phyloP scores from a whole-genome alignment of 2,113 vertebrate genomes.

The Cervus canadensis region DNA sequence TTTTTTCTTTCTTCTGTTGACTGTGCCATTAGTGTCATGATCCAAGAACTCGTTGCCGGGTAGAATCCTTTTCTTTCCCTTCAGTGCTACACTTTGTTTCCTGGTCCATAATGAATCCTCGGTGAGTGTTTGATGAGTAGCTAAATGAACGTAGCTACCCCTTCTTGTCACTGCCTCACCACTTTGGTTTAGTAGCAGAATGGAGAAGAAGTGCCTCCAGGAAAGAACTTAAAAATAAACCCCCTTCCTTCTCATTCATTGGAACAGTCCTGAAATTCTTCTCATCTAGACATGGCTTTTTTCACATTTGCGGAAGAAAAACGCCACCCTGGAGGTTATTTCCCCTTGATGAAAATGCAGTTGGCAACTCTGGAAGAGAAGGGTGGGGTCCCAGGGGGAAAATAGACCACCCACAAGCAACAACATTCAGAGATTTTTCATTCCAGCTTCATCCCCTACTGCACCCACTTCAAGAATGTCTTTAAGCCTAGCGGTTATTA shows the following conservation, averaged over 20 bases:
- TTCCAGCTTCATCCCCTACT: slow-evolving; percentile 25
- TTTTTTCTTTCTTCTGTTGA: background rate
- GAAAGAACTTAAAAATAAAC: background rate
- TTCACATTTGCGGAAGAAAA: background rate
- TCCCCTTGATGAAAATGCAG: background rate
- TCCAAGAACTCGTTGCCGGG: background rate
- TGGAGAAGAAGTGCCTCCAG: background rate
- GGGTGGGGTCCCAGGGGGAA: background rate
- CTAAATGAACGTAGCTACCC: background rate
- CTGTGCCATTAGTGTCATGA: background rate
- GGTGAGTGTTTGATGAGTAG: background rate
- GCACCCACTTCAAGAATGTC: slow-evolving; percentile 58
- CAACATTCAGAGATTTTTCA: background rate
- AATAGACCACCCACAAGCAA: slow-evolving; percentile 57
- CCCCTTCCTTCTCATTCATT: background rate
- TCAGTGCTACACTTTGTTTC: background rate
- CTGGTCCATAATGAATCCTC: background rate
- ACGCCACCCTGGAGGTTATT: slow-evolving; percentile 30
- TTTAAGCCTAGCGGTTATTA: background rate
- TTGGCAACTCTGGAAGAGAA: slow-evolving; percentile 1
- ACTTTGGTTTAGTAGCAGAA: background rate
- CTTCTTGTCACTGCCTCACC: background rate
- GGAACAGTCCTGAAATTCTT: background rate
- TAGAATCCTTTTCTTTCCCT: background rate
- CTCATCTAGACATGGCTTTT: background rate